A percentile compares a stretch with the other conserved stretches of the same genome.
phyloP scores from a whole-genome alignment of 2,113 vertebrate genomes.

The Camelus dromedarius region DNA sequence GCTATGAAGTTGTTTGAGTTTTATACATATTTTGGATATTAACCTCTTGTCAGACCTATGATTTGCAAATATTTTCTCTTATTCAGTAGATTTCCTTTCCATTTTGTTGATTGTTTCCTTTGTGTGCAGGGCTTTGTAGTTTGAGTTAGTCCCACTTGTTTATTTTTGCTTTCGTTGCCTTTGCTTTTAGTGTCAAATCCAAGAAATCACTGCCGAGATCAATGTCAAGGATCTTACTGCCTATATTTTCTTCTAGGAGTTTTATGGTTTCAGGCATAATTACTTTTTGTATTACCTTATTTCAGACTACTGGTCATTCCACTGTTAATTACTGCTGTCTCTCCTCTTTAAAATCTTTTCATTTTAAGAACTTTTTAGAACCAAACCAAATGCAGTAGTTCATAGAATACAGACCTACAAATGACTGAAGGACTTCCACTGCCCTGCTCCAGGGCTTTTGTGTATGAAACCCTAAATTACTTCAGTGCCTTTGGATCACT shows the following conservation, averaged over 20 bases:
- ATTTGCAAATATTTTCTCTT: neutral
- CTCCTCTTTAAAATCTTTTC: neutral
- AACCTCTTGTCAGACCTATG: neutral
- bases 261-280: neutral
- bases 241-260: neutral
- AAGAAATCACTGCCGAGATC: neutral
- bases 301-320: neutral
- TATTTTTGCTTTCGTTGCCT: neutral
- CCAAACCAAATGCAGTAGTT: neutral
- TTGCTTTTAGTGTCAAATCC: neutral
- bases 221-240: neutral
- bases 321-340: neutral
- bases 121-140: neutral
- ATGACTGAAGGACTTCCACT: slow-evolving; percentile 11
- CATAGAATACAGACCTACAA: neutral
- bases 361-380: slow-evolving; percentile 24
- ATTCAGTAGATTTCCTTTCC: neutral
- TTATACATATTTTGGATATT: neutral
- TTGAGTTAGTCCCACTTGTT: neutral
- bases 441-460: slow-evolving; percentile 19
- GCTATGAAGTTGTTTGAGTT: neutral
- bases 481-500: slow-evolving; percentile 71
- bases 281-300: neutral
- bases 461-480: slow-evolving; percentile 74
- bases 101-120: neutral